Percentiles rank a stretch among this genome's conserved stretches.
These are phyloP conservation scores for Drosophila lutescens DNA, from an alignment of 2,888 invertebrate genomes.

Conservation along the genomic window DNA sequence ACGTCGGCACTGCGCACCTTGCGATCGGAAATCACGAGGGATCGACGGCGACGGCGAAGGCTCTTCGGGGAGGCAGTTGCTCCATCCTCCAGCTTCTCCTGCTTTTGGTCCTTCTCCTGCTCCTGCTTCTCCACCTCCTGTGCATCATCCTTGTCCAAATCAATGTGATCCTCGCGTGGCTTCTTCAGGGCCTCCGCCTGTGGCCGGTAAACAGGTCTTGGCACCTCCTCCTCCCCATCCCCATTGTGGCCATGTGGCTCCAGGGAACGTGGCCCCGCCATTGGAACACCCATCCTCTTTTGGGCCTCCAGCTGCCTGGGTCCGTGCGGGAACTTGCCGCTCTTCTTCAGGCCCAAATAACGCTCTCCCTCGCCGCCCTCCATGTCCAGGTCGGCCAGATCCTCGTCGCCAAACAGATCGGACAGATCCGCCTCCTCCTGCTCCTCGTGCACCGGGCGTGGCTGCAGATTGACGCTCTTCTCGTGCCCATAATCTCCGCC, in stretches of 20 bases:
- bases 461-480: slow-evolving; percentile 80
- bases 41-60: slow-evolving; percentile 88
- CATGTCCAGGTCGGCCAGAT: slow-evolving; percentile 74
- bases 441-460: slow-evolving; percentile 85
- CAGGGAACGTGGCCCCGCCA: slow-evolving; percentile 86
- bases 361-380: slow-evolving; percentile 76
- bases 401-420: slow-evolving; percentile 82
- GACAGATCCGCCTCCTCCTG: slow-evolving; percentile 82
- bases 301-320: slow-evolving; percentile 87
- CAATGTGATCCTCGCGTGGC: slow-evolving; percentile 73
- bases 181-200: slow-evolving; percentile 73
- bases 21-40: slow-evolving; percentile 88
- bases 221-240: slow-evolving; percentile 70
- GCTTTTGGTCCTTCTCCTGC: not conserved
- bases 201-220: slow-evolving; percentile 80
- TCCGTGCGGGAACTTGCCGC: slow-evolving; percentile 90
- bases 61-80: slow-evolving; percentile 17
- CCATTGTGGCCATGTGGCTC: slow-evolving; percentile 69
- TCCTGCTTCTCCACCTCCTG: not conserved
- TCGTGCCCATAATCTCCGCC: slow-evolving; percentile 82
- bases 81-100: slow-evolving; percentile 11
- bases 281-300: slow-evolving; percentile 85
- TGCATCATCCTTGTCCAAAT: slow-evolving; percentile 61
- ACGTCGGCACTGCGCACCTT: slow-evolving; percentile 93
- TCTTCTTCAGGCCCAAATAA: slow-evolving; percentile 85